These are phyloP conservation scores for Harpegnathos saltator DNA, from an alignment of 1,140 invertebrate species.

Conservation along the genomic window DNA sequence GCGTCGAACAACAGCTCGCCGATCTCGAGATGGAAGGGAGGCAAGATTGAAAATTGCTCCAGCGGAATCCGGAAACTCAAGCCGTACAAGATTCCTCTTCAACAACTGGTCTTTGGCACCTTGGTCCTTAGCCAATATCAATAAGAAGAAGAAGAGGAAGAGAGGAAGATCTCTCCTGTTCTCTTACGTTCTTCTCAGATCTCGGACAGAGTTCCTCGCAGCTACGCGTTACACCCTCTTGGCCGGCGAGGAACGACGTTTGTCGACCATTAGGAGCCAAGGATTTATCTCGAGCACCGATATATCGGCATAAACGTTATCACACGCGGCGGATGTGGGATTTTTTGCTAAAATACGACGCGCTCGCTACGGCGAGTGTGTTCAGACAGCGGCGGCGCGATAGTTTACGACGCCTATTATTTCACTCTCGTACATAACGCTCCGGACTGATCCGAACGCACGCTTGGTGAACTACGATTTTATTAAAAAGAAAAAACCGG, in stretches of 20 bases:
- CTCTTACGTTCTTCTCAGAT: background rate
- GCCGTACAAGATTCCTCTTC: background rate
- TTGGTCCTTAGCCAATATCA: no score
- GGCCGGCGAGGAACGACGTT: background rate
- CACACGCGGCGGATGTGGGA: background rate
- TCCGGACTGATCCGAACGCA: background rate
- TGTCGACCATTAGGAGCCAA: background rate
- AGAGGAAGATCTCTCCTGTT: background rate
- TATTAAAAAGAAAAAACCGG: background rate
- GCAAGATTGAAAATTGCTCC: background rate
- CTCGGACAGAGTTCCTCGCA: no score
- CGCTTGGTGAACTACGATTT: slow-evolving; percentile 5
- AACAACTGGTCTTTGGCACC: no score
- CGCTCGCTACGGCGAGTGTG: background rate
- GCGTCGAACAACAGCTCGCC: no score
- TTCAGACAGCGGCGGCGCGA: background rate
- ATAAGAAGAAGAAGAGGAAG: no score
- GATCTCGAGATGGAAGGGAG: no score
- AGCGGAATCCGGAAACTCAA: background rate
- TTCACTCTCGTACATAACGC: slow-evolving; percentile 15
- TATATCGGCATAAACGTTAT: background rate
- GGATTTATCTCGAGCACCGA: slow-evolving; percentile 11
- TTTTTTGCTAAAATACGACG: slow-evolving; percentile 5
- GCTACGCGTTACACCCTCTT: background rate
- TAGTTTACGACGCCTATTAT: slow-evolving; percentile 20